phyloP scores from a whole-genome alignment of 2,113 vertebrate species.

The Apaloderma vittatum region DNA sequence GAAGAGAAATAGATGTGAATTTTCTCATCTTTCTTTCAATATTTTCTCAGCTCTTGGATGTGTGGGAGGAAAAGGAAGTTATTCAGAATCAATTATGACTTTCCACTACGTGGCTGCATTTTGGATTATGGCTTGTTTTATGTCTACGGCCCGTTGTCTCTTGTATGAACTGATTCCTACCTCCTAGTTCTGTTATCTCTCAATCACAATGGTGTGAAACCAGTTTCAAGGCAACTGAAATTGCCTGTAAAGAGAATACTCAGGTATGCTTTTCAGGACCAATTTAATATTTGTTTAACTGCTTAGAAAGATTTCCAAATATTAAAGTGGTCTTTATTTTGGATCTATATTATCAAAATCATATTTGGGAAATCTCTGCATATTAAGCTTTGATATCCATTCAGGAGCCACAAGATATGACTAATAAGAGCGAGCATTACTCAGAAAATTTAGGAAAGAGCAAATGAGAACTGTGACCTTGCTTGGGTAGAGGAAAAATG shows the following conservation, averaged over 20 bases:
- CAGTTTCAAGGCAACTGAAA: neutral
- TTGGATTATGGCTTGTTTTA: conserved; percentile 37
- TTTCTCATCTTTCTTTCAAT: conserved; percentile 47
- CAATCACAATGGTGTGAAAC: neutral
- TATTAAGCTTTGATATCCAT: neutral
- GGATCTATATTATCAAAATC: neutral
- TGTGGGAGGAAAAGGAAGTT: conserved; percentile 70
- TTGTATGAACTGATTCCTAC: neutral
- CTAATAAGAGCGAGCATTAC: neutral
- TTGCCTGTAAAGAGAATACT: neutral
- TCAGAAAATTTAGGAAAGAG: neutral
- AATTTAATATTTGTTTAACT: neutral
- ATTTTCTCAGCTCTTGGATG: conserved; percentile 56
- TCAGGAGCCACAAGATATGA: neutral
- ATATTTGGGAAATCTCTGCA: neutral
- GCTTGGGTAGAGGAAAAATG: neutral
- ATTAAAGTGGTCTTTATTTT: neutral
- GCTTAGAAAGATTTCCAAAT: neutral
- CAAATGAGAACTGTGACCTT: neutral
- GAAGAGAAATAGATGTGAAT: conserved; percentile 3
- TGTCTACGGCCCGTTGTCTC: conserved; percentile 29
- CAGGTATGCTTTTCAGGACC: neutral
- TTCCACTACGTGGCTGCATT: conserved; percentile 54
- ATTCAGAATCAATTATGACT: conserved; percentile 63
- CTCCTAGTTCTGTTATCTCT: neutral